These are phyloP conservation scores for Syrista parreyssii DNA, from an alignment of 2,888 invertebrate genomes.

Conservation along the genomic window DNA sequence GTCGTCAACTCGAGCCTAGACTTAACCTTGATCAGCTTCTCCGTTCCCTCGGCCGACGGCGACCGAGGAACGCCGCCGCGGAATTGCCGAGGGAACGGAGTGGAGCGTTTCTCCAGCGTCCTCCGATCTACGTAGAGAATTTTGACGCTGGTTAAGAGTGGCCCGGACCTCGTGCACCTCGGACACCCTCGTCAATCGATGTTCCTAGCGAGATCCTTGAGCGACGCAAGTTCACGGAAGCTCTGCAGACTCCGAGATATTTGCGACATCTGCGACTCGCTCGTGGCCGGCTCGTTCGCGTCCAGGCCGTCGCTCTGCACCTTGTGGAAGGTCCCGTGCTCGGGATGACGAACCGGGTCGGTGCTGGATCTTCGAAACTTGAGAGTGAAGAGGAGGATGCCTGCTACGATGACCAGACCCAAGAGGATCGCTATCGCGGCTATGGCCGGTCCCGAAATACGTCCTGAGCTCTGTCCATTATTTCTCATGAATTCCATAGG, in stretches of 20 bases:
- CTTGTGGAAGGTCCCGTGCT: conserved; percentile 13
- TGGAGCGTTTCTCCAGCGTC: conserved; percentile 2
- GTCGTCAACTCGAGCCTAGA: background rate
- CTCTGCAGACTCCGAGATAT: conserved; percentile 12
- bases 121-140: conserved; percentile 29
- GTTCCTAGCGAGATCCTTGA: conserved; percentile 20
- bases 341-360: conserved; percentile 12
- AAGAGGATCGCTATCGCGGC: conserved; percentile 35
- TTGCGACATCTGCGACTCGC: background rate
- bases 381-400: conserved; percentile 31
- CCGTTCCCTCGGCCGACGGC: conserved; percentile 14
- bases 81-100: conserved; percentile 16
- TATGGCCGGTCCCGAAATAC: conserved; percentile 36
- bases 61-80: background rate
- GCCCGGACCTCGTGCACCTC: conserved; percentile 30
- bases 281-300: background rate
- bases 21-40: background rate
- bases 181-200: conserved; percentile 32
- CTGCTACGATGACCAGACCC: conserved; percentile 33
- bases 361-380: conserved; percentile 30
- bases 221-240: conserved; percentile 10
- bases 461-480: background rate
- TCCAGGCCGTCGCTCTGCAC: background rate
- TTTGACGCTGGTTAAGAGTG: conserved; percentile 23
- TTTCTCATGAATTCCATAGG: conserved; percentile 23